Percentiles rank a stretch among this genome's conserved stretches.
phyloP scores from a whole-genome alignment of 2,888 invertebrate species.

The Amiota mariae region DNA sequence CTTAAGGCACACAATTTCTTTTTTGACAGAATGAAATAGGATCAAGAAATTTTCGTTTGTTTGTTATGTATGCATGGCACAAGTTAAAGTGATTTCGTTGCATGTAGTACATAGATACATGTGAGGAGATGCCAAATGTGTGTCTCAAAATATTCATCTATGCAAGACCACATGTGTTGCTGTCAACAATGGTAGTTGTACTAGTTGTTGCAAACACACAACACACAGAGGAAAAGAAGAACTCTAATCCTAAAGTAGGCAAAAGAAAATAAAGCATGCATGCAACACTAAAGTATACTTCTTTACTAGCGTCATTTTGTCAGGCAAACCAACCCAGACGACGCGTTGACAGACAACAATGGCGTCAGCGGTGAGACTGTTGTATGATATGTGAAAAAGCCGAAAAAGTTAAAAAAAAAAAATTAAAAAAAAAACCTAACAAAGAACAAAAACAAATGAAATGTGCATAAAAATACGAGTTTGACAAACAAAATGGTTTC shows the following conservation, averaged over 20 bases:
- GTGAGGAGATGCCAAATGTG: too few species aligned
- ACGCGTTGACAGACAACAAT: not conserved
- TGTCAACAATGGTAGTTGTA: too few species aligned
- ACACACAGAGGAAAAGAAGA: too few species aligned
- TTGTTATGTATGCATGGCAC: conserved; percentile 7
- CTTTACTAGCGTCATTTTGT: conserved; percentile 3
- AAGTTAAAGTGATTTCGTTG: conserved; percentile 17
- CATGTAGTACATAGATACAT: not conserved
- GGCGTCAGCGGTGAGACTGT: too few species aligned
- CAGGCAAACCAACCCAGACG: not conserved
- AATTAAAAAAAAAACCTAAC: not conserved
- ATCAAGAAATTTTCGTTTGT: not conserved
- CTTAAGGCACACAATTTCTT: not conserved
- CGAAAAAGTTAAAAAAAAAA: not conserved
- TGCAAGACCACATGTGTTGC: too few species aligned
- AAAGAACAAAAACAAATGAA: too few species aligned
- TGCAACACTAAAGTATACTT: not conserved
- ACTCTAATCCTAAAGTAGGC: not conserved
- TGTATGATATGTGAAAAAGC: not conserved
- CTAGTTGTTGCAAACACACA: too few species aligned
- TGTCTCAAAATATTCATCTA: too few species aligned
- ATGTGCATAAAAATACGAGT: too few species aligned
- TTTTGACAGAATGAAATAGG: too few species aligned
- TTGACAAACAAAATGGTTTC: too few species aligned
- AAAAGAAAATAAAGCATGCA: not conserved